Percentiles rank a stretch among this genome's conserved stretches.
These are phyloP conservation scores for Uropsilus gracilis DNA, from an alignment of 2,113 vertebrate species.

Conservation along the genomic window DNA sequence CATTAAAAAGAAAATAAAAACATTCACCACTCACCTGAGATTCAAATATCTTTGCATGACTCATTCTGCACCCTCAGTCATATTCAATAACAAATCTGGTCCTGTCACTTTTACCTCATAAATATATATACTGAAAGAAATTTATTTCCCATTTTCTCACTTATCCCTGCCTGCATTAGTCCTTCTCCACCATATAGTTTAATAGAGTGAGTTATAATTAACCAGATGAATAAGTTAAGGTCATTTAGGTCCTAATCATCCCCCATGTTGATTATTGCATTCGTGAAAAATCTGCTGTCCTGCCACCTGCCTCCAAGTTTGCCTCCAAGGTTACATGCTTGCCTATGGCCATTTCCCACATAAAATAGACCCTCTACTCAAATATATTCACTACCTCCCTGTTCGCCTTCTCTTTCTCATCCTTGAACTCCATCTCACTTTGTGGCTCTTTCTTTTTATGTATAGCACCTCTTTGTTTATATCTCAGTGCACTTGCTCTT, in stretches of 20 bases:
- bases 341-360: background rate
- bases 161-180: background rate
- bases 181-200: background rate
- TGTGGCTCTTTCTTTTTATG: background rate
- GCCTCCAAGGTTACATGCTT: background rate
- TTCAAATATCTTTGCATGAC: background rate
- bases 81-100: background rate
- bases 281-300: background rate
- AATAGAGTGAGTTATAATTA: background rate
- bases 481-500: background rate
- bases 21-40: background rate
- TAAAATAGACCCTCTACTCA: background rate
- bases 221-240: background rate
- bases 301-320: background rate
- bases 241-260: background rate
- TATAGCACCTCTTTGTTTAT: background rate
- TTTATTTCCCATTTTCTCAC: background rate
- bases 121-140: background rate
- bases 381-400: background rate
- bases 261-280: background rate
- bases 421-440: background rate
- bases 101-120: background rate
- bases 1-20: background rate
- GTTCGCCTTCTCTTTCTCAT: background rate
- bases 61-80: background rate